Conservation (phyloP, 2,888 invertebrate genomes). For the Drosophila phalerata region DNA sequence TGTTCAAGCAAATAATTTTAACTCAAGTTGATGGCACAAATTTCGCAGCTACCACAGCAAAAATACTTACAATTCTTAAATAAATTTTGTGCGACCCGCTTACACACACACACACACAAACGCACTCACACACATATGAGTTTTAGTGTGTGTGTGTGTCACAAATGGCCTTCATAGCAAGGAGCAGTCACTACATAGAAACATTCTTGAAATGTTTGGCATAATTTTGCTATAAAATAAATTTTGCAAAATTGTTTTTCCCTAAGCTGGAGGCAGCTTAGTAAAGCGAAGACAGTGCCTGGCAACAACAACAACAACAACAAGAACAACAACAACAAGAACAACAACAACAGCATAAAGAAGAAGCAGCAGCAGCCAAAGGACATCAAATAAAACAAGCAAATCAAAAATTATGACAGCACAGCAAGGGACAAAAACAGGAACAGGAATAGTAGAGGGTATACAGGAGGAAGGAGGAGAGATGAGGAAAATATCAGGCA, state of each 20-base stretch:
- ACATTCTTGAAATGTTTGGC: constrained; percentile 83
- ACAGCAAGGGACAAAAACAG: constrained; percentile 70
- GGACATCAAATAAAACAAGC: constrained; percentile 83
- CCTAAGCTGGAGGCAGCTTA: constrained; percentile 78
- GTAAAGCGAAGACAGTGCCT: constrained; percentile 56
- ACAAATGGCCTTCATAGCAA: constrained; percentile 63
- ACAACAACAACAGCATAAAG: constrained; percentile 35
- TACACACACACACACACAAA: constrained; percentile 24
- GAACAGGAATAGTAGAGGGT: constrained; percentile 22
- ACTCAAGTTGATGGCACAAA: constrained; percentile 77
- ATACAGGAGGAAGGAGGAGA: constrained; percentile 8
- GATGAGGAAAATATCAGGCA: constrained; percentile 1
- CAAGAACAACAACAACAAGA: constrained; percentile 22
- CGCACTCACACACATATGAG: constrained; percentile 23
- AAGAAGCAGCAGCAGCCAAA: constrained; percentile 58
- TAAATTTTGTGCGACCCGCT: constrained; percentile 69
- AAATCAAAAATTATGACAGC: constrained; percentile 82
- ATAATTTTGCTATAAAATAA: constrained; percentile 85
- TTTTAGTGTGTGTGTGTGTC: constrained; percentile 42
- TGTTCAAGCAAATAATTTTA: constrained; percentile 70
- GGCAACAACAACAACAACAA: constrained; percentile 32
- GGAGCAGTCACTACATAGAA: constrained; percentile 70
- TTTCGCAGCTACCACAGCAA: constrained; percentile 64
- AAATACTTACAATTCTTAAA: constrained; percentile 80
- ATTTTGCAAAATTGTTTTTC: constrained; percentile 84